Evolutionary conservation across 1,140 invertebrate genomes (phyloP).

Genomic region (Drosophila nannoptera): DNA sequence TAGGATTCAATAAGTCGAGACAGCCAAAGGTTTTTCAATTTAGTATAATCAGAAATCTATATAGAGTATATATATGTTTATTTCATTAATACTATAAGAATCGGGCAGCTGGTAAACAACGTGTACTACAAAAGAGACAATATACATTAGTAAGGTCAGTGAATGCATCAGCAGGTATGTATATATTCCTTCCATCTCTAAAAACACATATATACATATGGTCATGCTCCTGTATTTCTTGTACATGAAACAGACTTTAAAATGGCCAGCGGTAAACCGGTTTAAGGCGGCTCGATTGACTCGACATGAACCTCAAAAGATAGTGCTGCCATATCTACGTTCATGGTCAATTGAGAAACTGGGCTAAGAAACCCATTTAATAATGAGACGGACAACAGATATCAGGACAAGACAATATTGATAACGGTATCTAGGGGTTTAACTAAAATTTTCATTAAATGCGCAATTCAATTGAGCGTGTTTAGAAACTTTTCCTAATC

Average conservation of each 20-base stretch:
- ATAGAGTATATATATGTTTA: not conserved
- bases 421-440: too few relatives aligned
- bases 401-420: too few relatives aligned
- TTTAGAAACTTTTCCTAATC: slow-evolving; percentile 11
- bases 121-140: slow-evolving; percentile 13
- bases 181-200: not conserved
- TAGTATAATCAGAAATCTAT: not conserved
- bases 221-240: not conserved
- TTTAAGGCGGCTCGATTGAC: slow-evolving; percentile 19
- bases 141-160: slow-evolving; percentile 41
- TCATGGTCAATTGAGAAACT: slow-evolving; percentile 15
- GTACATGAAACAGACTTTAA: not conserved
- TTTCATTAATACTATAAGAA: not conserved
- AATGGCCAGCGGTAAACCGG: slow-evolving; percentile 6
- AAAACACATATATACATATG: not conserved
- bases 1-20: too few relatives aligned
- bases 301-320: slow-evolving; percentile 28
- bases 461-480: slow-evolving; percentile 24
- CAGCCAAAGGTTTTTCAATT: not conserved
- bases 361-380: slow-evolving; percentile 1
- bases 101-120: slow-evolving; percentile 35
- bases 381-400: not conserved
- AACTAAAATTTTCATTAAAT: slow-evolving; percentile 10
- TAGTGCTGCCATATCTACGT: slow-evolving; percentile 4
- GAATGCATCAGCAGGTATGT: slow-evolving; percentile 39